Evolutionary conservation across 2,113 vertebrate species (phyloP).

Genomic region (Nothocercus julius): DNA sequence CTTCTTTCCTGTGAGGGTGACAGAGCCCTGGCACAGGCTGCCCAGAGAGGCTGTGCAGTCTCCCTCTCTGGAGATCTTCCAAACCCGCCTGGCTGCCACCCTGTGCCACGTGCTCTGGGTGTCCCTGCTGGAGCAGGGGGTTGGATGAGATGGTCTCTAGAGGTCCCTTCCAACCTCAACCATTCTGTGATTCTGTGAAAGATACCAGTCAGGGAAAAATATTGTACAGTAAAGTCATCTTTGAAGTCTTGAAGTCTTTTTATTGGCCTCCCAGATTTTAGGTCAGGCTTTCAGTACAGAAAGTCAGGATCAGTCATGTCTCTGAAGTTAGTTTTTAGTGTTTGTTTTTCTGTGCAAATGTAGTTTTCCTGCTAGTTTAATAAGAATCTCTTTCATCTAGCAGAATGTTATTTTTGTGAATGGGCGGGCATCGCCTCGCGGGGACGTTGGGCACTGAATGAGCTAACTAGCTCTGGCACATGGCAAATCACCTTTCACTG

Average conservation of each 20-base stretch:
- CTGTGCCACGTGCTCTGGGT: too few species aligned
- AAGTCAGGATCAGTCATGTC: neutral
- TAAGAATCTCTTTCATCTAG: neutral
- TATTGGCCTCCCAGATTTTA: neutral
- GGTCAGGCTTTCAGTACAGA: neutral
- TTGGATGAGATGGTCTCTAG: too few species aligned
- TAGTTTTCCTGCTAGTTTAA: neutral
- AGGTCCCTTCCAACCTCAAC: too few species aligned
- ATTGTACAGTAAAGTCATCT: neutral
- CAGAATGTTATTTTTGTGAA: neutral
- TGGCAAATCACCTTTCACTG: neutral
- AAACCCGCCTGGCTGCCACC: too few species aligned
- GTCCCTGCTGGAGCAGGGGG: too few species aligned
- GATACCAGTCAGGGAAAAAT: constrained; percentile 15
- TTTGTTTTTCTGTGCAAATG: neutral
- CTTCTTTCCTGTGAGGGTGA: too few species aligned
- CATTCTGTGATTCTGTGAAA: neutral
- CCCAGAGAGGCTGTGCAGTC: too few species aligned
- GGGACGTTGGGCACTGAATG: neutral
- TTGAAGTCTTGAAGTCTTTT: neutral
- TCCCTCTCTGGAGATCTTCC: too few species aligned
- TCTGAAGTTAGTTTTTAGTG: neutral
- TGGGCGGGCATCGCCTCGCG: neutral
- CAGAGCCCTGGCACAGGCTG: too few species aligned
- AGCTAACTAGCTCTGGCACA: neutral